phyloP scores from a whole-genome alignment of 2,113 vertebrate genomes.

The Sander vitreus region DNA sequence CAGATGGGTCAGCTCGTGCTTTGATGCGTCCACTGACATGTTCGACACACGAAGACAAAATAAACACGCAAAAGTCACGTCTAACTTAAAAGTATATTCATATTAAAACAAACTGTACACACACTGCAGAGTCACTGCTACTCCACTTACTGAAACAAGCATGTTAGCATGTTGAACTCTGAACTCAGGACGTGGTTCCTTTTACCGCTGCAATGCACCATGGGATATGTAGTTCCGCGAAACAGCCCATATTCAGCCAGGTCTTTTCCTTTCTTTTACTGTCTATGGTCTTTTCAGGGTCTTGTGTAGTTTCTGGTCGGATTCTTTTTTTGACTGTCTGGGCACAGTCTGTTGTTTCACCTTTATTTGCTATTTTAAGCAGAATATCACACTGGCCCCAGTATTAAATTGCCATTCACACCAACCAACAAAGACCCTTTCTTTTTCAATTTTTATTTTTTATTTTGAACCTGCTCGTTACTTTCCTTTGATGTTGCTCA shows the following conservation, averaged over 20 bases:
- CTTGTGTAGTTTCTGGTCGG: neutral
- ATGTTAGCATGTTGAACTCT: slow-evolving; percentile 63
- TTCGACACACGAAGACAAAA: slow-evolving; percentile 1
- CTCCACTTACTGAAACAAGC: slow-evolving; percentile 34
- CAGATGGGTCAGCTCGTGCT: slow-evolving; percentile 71
- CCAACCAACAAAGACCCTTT: neutral
- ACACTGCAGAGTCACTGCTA: neutral
- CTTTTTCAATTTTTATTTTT: neutral
- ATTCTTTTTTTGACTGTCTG: neutral
- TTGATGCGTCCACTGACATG: slow-evolving; percentile 75
- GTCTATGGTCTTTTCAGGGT: neutral
- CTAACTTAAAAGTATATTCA: neutral
- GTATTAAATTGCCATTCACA: neutral
- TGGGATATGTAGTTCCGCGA: slow-evolving; percentile 73
- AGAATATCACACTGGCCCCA: neutral
- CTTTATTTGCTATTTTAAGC: neutral
- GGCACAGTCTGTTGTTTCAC: neutral
- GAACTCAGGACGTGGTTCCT: slow-evolving; percentile 54
- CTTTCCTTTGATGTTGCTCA: neutral
- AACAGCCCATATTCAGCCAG: neutral
- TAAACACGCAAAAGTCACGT: neutral
- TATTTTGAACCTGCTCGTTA: neutral
- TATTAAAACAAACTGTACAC: slow-evolving; percentile 30
- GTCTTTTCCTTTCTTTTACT: too few species aligned
- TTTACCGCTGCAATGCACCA: slow-evolving; percentile 51